A percentile compares a stretch with the other conserved stretches of the same genome.
phyloP scores from a whole-genome alignment of 2,888 invertebrate genomes.

The Tortrix viridana region DNA sequence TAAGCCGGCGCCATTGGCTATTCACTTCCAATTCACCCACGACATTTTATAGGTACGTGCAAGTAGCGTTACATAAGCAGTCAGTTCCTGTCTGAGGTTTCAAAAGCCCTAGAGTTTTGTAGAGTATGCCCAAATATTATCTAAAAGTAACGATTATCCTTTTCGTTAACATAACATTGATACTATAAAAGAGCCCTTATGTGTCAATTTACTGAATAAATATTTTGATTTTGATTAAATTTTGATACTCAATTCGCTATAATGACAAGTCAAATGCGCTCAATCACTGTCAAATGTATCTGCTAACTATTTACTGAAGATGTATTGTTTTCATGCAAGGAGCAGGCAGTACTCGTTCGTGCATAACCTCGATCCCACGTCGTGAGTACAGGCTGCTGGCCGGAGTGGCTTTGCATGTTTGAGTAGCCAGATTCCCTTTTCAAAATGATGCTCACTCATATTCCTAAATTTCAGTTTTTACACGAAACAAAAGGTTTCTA shows the following conservation, averaged over 20 bases:
- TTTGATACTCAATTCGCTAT: no score
- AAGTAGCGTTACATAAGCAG: constrained; percentile 14
- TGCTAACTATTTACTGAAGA: constrained; percentile 33
- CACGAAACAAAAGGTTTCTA: not conserved
- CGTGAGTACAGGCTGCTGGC: constrained; percentile 65
- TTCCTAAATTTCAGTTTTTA: not conserved
- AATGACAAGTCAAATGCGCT: constrained; percentile 10
- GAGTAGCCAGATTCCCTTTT: constrained; percentile 10
- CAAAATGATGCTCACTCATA: constrained; percentile 1
- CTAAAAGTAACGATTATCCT: no score
- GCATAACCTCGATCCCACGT: constrained; percentile 76
- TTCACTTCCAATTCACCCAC: constrained; percentile 63
- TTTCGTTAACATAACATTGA: no score
- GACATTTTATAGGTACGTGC: constrained; percentile 53
- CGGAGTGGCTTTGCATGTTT: constrained; percentile 48
- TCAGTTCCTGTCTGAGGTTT: not conserved
- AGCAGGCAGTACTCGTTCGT: constrained; percentile 79
- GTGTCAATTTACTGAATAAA: no score
- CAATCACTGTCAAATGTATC: constrained; percentile 18
- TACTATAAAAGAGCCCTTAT: no score
- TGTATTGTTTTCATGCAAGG: constrained; percentile 61
- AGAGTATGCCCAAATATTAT: no score
- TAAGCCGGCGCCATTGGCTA: constrained; percentile 59
- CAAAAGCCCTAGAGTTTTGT: not conserved
- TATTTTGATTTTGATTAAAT: no score